Conservation (phyloP, 2,113 vertebrate species). For the Rhinolophus sinicus region DNA sequence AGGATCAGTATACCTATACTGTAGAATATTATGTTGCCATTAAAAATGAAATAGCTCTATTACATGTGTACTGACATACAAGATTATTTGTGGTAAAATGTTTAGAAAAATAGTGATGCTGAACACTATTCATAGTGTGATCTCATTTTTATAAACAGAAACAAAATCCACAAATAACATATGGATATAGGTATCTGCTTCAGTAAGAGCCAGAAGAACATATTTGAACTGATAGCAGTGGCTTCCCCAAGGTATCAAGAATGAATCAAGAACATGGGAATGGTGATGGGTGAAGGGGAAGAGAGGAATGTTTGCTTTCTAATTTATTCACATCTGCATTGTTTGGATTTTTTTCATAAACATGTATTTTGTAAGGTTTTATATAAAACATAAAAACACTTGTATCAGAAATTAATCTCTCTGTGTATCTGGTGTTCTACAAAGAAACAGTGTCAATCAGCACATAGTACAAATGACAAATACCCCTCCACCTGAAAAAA, state of each 20-base stretch:
- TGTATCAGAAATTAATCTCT: not conserved
- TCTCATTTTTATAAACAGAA: slow-evolving; percentile 25
- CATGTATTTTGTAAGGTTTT: not conserved
- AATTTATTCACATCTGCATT: not conserved
- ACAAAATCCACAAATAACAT: not conserved
- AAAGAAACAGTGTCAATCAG: not conserved
- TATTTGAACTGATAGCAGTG: not conserved
- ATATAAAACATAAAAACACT: not conserved
- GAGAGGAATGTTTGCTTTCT: not conserved
- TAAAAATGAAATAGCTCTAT: not conserved
- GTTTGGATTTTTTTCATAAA: slow-evolving; percentile 17
- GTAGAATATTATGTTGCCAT: not conserved
- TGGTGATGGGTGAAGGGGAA: not conserved
- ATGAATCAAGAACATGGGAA: not conserved
- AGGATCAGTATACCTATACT: not conserved
- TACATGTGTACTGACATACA: not conserved
- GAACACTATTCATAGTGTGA: not conserved
- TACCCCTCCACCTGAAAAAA: not conserved
- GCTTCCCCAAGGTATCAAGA: not conserved
- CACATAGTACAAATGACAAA: not conserved
- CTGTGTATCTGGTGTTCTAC: not conserved
- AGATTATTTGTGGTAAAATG: not conserved
- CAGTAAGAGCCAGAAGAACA: not conserved
- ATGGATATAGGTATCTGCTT: not conserved
- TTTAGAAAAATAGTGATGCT: not conserved